phyloP scores from a whole-genome alignment of 2,888 invertebrate species.

The Falcaria lacertinaria region DNA sequence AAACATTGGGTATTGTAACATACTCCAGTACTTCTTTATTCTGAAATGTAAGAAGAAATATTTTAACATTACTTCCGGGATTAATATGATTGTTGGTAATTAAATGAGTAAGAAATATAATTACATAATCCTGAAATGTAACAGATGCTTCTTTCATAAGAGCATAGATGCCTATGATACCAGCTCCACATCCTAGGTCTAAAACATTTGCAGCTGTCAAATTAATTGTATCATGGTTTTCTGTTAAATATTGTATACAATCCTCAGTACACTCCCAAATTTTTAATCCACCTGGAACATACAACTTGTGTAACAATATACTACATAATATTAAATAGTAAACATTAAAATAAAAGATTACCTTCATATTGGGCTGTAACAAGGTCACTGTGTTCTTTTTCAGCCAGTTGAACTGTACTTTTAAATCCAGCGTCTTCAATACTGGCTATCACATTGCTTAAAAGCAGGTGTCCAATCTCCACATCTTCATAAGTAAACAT shows the following conservation, averaged over 20 bases:
- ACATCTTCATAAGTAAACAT: conserved; percentile 64
- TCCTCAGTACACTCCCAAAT: conserved; percentile 97
- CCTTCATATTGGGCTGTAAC: conserved; percentile 90
- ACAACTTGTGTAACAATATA: too few relatives aligned
- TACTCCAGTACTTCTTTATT: conserved; percentile 90
- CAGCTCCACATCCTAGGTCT: conserved; percentile 96
- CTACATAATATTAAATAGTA: too few relatives aligned
- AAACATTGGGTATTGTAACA: conserved; percentile 90
- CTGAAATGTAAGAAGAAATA: conserved; percentile 71
- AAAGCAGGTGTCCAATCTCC: conserved; percentile 68
- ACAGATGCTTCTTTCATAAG: conserved; percentile 84
- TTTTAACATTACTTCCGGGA: too few relatives aligned
- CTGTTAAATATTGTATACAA: conserved; percentile 82
- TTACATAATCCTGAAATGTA: conserved; percentile 97
- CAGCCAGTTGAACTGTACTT: conserved; percentile 72
- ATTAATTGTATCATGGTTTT: conserved; percentile 32
- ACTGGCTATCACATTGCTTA: conserved; percentile 52
- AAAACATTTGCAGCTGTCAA: conserved; percentile 81
- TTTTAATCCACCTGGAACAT: conserved; percentile 93
- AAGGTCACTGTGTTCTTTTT: conserved; percentile 85
- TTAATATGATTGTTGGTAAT: too few relatives aligned
- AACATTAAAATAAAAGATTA: conserved; percentile 41
- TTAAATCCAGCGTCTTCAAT: conserved; percentile 43
- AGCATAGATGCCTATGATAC: conserved; percentile 91
- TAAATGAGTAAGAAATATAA: conserved; percentile 33